Evolutionary conservation across 1,140 invertebrate species (phyloP).

Genomic region (Conus betulinus): DNA sequence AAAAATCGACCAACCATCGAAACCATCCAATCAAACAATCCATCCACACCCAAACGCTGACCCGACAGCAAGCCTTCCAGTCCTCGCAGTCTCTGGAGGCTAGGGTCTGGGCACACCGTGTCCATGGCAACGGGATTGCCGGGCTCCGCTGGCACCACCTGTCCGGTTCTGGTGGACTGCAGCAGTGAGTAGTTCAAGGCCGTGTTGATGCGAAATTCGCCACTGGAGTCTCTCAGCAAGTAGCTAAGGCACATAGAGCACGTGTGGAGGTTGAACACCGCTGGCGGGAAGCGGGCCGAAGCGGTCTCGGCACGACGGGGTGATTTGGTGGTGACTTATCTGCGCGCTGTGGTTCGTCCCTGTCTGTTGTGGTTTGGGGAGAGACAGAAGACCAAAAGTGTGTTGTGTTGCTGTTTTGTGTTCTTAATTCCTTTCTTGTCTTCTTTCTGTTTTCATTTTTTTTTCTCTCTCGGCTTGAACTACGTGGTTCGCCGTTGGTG

Average conservation of each 20-base stretch:
- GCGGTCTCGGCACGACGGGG: constrained; percentile 9
- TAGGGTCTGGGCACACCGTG: constrained; percentile 9
- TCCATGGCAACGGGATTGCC: background rate
- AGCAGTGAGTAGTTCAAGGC: background rate
- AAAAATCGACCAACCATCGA: too few relatives aligned
- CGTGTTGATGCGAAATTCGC: background rate
- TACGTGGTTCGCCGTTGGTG: too few relatives aligned
- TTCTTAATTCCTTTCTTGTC: too few relatives aligned
- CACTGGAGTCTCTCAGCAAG: background rate
- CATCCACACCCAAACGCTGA: background rate
- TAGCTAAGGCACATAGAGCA: constrained; percentile 20
- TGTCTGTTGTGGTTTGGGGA: background rate
- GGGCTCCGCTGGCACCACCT: background rate
- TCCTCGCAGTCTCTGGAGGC: background rate
- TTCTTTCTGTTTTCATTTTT: too few relatives aligned
- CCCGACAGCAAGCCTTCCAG: constrained; percentile 26
- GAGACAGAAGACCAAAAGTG: background rate
- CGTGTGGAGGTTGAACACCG: background rate
- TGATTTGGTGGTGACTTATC: background rate
- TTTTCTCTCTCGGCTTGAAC: too few relatives aligned
- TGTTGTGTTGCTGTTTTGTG: too few relatives aligned
- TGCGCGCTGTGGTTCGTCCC: background rate
- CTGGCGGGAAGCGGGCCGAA: background rate
- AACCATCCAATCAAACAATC: too few relatives aligned
- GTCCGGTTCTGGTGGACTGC: background rate